Base-by-base conservation (phyloP, 2,113 vertebrate species). In the Pedionomus torquatus region DNA sequence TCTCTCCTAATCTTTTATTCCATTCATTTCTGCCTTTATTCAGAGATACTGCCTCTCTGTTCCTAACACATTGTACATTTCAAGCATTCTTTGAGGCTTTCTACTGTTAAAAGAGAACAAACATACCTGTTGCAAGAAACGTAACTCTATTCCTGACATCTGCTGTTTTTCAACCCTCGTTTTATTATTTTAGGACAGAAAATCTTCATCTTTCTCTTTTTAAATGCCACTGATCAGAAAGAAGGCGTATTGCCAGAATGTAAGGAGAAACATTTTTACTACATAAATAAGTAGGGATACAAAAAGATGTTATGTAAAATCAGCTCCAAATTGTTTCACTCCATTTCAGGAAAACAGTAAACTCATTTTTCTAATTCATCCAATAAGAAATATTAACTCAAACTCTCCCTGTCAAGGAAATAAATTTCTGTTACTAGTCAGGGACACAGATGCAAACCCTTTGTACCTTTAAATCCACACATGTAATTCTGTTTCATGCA, bases 1-100 rank as follows among this genome's bases (percentile, higher is more conserved):
- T 78, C 78, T 74, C 93, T n/a, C 87, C 95, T 96, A 69, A 84
- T 93, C 95, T 98, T 92, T 90, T 96, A 88, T 94, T 94, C 95
- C 78, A 39, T 95, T 89, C 95, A 93, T 70, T 91, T 95, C 81
- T 95, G 97, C 58, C 94, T 78, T 92, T 94, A 93, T 94, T 95
- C 7, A 0, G 90, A 97, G 95, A 95, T 77, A 85, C 72, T 91
- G 83, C 55, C 95, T 75, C 82, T 93, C 94, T 87, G 72, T 96
- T 97, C 93, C 83, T 86, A 70, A 86, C 83, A 77, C 84, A 94
- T 66, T 89, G 89, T 57, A 93, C 52, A 83, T 88, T 94, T 91
- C 52, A 31, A 58, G 86, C 64, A 33, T 96, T 92, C 86, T 90
- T 83, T 88, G 71, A 92, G 79, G 82, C 83, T 90, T 87, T 61